These are phyloP conservation scores for Dendroctonus valens DNA, from an alignment of 1,140 invertebrate species.

Conservation along the genomic window DNA sequence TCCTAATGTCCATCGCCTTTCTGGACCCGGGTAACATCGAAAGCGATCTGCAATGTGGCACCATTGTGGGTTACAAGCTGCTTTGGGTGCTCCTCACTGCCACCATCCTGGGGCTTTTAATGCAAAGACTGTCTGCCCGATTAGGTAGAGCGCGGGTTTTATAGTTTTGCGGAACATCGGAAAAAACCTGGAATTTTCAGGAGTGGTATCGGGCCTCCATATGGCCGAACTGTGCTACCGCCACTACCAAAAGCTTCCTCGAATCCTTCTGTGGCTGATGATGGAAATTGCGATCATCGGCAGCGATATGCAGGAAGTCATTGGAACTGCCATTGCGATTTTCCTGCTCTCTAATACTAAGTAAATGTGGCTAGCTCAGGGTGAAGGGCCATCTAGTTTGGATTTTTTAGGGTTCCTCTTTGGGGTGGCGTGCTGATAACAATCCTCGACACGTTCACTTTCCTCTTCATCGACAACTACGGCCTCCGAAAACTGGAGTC, in stretches of 20 bases:
- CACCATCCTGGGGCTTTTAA: slow-evolving; percentile 82
- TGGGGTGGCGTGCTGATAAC: slow-evolving; percentile 87
- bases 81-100: slow-evolving; percentile 86
- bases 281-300: slow-evolving; percentile 93
- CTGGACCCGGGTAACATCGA: slow-evolving; percentile 93
- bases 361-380: slow-evolving; percentile 44
- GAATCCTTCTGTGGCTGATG: slow-evolving; percentile 88
- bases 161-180: background rate
- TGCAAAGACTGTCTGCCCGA: slow-evolving; percentile 82
- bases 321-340: slow-evolving; percentile 87
- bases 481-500: slow-evolving; percentile 86
- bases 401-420: slow-evolving; percentile 72
- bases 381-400: too few species aligned
- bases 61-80: slow-evolving; percentile 73
- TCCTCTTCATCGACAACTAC: slow-evolving; percentile 88
- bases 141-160: slow-evolving; percentile 68
- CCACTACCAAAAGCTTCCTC: slow-evolving; percentile 74
- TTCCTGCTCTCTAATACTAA: slow-evolving; percentile 79
- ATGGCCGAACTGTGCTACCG: slow-evolving; percentile 79
- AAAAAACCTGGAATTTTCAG: slow-evolving; percentile 16
- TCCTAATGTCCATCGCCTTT: slow-evolving; percentile 92
- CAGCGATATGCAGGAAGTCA: slow-evolving; percentile 92
- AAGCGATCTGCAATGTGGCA: slow-evolving; percentile 84
- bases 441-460: slow-evolving; percentile 89
- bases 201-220: slow-evolving; percentile 63